Evolutionary conservation across 1,140 invertebrate genomes (phyloP), one percentile per base, ranked within the genome.

Genomic region (Reticulitermes speratus): DNA sequence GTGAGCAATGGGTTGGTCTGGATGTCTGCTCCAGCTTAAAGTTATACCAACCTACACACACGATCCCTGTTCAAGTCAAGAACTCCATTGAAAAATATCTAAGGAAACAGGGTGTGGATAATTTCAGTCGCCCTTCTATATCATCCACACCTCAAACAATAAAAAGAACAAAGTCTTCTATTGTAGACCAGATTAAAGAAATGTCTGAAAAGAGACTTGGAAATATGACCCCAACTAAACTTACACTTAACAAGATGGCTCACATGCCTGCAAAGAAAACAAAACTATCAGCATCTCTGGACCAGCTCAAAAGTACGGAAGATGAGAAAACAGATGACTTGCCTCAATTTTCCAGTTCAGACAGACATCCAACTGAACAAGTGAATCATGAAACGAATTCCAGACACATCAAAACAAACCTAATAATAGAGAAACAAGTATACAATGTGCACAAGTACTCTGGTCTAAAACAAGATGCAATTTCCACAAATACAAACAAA

Each of bases 1-100:
- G 83, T 81, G 86, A 86, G 45, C 52, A 84, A 7, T 86, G 86
- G 86, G 83, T 86, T 44, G 86, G 86, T 32, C 45, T 86, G 23
- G 86, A 86, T 52, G 45, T 65, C 30, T n/a, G 75, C 25, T 45
- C 75, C 3, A 84, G 82, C 44, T 83, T 55, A 21, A 82, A 48
- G 6, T 25, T 82, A 48, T 8, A 82, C 30, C n/a, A 44, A 23
- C 23, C 30, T 59, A 52, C 19, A 84, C 9, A 55, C 14, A 9
- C 11, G 75, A 12, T 59, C 2, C 38, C 30, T 69, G 21, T 59
- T 1, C 12, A 48, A 55, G 52, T 12, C 44, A 83, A 44, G 45
- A 75, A 55, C 19, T 55, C 52, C 52, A 55, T 55, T 21, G 52
- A 7, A 75, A 75, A 75, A 25, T 75, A 75, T 21, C 52, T 55